Evolutionary conservation across 1,140 invertebrate species (phyloP).

Genomic region (Octopus sinensis): DNA sequence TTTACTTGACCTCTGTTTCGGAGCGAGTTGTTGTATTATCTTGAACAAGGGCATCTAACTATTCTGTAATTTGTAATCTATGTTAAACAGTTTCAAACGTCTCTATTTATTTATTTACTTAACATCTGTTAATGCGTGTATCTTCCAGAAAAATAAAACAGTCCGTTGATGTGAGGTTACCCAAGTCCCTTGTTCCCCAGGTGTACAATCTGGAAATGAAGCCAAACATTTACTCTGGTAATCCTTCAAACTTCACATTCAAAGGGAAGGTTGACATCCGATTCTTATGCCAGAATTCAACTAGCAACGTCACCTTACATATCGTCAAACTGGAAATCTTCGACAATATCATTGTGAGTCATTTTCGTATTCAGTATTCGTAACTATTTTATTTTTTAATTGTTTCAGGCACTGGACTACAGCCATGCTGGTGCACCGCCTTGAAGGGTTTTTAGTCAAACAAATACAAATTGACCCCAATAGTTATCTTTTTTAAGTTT

Average conservation of each 20-base stretch:
- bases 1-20: too few relatives aligned
- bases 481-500: too few relatives aligned
- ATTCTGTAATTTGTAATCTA: too few relatives aligned
- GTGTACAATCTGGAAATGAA: conserved; percentile 45
- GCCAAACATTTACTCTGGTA: conserved; percentile 39
- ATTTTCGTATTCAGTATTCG: neutral
- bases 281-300: conserved; percentile 61
- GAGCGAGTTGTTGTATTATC: too few relatives aligned
- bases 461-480: too few relatives aligned
- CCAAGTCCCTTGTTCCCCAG: conserved; percentile 37
- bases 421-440: too few relatives aligned
- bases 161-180: conserved; percentile 34
- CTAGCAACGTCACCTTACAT: conserved; percentile 69
- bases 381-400: neutral
- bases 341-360: neutral
- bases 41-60: too few relatives aligned
- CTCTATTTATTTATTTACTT: too few relatives aligned
- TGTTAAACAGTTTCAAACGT: too few relatives aligned
- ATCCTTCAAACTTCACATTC: conserved; percentile 60
- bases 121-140: too few relatives aligned
- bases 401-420: neutral
- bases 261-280: conserved; percentile 70
- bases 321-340: conserved; percentile 38
- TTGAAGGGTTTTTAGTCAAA: too few relatives aligned
- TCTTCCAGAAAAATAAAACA: too few relatives aligned